Conservation (phyloP, 2,113 vertebrate genomes). For the Thalassoma bifasciatum region DNA sequence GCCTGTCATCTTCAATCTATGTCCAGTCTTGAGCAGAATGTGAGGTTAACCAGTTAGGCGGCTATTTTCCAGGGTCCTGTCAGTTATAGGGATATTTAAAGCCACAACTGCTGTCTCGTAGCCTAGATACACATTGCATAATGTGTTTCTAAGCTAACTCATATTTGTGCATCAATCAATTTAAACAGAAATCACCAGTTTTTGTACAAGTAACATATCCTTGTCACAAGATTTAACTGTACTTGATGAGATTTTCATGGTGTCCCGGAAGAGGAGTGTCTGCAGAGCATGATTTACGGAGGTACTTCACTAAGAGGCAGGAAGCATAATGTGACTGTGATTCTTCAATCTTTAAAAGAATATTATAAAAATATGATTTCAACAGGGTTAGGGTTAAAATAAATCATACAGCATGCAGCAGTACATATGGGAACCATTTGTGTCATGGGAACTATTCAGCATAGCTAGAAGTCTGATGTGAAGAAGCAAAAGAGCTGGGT, state of each 20-base stretch:
- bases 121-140: constrained; percentile 53
- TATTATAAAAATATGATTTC: constrained; percentile 6
- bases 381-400: constrained; percentile 57
- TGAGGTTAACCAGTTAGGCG: constrained; percentile 58
- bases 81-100: constrained; percentile 52
- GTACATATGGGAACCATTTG: constrained; percentile 37
- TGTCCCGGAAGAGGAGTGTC: neutral
- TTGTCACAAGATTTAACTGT: constrained; percentile 5
- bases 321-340: neutral
- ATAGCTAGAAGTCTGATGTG: constrained; percentile 8
- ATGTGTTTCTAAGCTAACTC: constrained; percentile 30
- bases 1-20: constrained; percentile 58
- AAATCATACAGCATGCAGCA: constrained; percentile 49
- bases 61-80: constrained; percentile 50
- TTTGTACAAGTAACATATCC: constrained; percentile 3
- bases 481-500: neutral
- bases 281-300: neutral
- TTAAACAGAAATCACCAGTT: constrained; percentile 5
- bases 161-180: constrained; percentile 33
- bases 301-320: neutral
- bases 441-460: constrained; percentile 34
- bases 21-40: constrained; percentile 49
- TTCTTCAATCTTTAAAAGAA: neutral
- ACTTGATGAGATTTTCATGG: constrained; percentile 13
- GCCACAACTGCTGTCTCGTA: constrained; percentile 49